Evolutionary conservation across 2,797 vertebrate species (phyloP).

Genomic region (Sebastes elongatus): DNA sequence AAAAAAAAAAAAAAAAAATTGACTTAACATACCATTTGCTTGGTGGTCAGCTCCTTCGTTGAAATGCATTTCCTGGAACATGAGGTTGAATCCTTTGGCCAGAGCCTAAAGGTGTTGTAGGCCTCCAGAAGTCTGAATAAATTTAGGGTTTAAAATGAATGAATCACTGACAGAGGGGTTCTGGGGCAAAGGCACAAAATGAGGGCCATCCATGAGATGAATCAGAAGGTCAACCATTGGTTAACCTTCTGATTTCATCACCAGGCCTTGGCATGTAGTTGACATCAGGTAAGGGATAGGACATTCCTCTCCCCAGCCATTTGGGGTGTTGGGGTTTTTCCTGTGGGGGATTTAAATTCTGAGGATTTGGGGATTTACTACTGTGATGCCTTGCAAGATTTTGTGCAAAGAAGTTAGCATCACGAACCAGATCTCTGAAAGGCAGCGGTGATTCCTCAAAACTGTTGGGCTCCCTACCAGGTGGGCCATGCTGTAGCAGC

Average conservation of each 20-base stretch:
- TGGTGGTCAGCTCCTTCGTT: slow-evolving; percentile 1
- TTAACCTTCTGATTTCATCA: neutral
- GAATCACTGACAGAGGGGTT: neutral
- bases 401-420: neutral
- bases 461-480: slow-evolving; percentile 9
- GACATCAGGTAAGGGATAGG: neutral
- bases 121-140: slow-evolving; percentile 18
- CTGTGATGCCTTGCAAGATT: neutral
- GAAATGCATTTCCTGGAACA: slow-evolving; percentile 7
- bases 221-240: neutral
- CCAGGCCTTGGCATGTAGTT: neutral
- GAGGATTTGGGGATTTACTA: neutral
- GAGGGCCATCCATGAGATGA: neutral
- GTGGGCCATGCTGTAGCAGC: slow-evolving; percentile 58
- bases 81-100: neutral
- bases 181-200: neutral
- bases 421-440: neutral
- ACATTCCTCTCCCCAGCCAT: neutral
- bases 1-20: no score
- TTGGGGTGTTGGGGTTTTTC: neutral
- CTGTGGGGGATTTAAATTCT: neutral
- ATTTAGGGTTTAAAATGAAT: slow-evolving; percentile 5
- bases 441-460: neutral
- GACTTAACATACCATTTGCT: slow-evolving; percentile 17
- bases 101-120: neutral